phyloP scores from a whole-genome alignment of 2,888 invertebrate genomes.

The Xanthorhoe spadicearia region DNA sequence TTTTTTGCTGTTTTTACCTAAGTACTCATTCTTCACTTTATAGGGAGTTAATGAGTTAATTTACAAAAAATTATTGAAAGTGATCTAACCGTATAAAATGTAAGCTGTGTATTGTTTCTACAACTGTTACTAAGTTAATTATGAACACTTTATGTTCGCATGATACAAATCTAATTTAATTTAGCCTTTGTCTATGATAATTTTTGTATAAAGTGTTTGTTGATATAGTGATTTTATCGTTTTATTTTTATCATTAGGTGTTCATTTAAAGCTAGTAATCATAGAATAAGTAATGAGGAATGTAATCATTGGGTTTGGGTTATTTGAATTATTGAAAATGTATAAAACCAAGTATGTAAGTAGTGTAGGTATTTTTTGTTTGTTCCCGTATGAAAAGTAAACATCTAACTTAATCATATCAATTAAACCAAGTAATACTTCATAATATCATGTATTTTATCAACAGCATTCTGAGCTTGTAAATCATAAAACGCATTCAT shows the following conservation, averaged over 20 bases:
- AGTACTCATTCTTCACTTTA: no score
- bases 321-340: no score
- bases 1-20: no score
- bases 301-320: background rate
- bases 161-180: slow-evolving; percentile 62
- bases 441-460: slow-evolving; percentile 8
- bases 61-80: background rate
- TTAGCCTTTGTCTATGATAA: slow-evolving; percentile 44
- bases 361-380: background rate
- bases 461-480: slow-evolving; percentile 33
- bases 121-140: slow-evolving; percentile 60
- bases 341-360: no score
- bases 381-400: no score
- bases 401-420: no score
- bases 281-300: slow-evolving; percentile 12
- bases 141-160: slow-evolving; percentile 58
- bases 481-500: slow-evolving; percentile 62
- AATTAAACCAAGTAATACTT: slow-evolving; percentile 2
- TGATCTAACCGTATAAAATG: slow-evolving; percentile 13
- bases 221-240: slow-evolving; percentile 55
- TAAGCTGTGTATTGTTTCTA: slow-evolving; percentile 38
- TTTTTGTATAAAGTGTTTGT: slow-evolving; percentile 51
- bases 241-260: slow-evolving; percentile 40
- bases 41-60: no score
- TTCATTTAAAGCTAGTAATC: slow-evolving; percentile 27